Conservation (phyloP, 2,113 vertebrate genomes). For the Leiothrix lutea region DNA sequence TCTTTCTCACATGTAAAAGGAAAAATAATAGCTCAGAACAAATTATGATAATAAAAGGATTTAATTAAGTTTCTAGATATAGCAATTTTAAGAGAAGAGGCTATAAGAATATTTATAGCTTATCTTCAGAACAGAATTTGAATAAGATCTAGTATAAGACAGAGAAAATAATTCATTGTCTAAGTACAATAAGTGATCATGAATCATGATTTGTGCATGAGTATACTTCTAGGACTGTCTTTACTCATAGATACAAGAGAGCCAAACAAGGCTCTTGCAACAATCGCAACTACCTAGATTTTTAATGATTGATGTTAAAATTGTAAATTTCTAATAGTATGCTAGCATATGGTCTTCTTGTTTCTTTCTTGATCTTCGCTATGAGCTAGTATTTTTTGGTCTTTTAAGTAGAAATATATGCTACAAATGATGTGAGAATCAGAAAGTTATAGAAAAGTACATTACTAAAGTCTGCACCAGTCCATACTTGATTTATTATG, state of each 20-base stretch:
- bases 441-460: not conserved
- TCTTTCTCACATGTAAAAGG: not conserved
- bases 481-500: not conserved
- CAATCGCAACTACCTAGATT: not conserved
- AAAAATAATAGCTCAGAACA: not conserved
- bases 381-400: not conserved
- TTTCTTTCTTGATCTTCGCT: not conserved
- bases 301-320: not conserved
- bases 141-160: not conserved
- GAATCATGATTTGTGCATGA: not conserved
- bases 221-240: not conserved
- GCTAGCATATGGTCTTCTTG: accelerated
- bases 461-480: not conserved
- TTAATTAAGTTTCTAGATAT: not conserved
- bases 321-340: not conserved
- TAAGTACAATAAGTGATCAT: not conserved
- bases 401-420: not conserved
- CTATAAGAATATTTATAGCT: not conserved
- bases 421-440: not conserved
- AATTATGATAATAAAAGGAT: not conserved
- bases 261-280: not conserved
- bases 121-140: not conserved
- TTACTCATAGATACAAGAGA: not conserved
- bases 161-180: not conserved
- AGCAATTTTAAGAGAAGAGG: not conserved